These are phyloP conservation scores for Centruroides sculpturatus DNA, from an alignment of 1,140 invertebrate species.

Conservation along the genomic window DNA sequence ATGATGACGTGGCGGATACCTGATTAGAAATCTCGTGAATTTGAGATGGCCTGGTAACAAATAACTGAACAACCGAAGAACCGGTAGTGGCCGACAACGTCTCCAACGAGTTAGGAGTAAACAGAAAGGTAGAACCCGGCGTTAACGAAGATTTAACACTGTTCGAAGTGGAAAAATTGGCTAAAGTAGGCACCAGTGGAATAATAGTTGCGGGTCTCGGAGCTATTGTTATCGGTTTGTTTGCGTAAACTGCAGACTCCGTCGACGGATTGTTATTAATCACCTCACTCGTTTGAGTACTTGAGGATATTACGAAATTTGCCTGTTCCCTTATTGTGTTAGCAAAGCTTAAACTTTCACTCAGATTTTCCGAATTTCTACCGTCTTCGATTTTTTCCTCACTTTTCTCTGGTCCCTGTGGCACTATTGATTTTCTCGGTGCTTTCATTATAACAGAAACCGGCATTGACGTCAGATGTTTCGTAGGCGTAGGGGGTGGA, in stretches of 20 bases:
- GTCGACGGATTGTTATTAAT: too few relatives aligned
- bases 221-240: too few relatives aligned
- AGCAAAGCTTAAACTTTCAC: constrained; percentile 9
- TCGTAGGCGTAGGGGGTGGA: constrained; percentile 33
- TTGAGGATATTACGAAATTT: constrained; percentile 8
- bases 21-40: neutral
- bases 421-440: constrained; percentile 17
- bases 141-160: neutral
- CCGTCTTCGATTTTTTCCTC: too few relatives aligned
- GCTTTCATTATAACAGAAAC: constrained; percentile 65
- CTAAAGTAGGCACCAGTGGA: too few relatives aligned
- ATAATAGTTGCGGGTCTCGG: too few relatives aligned
- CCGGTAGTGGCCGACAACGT: neutral
- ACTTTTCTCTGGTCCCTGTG: neutral
- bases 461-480: constrained; percentile 26
- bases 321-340: constrained; percentile 23
- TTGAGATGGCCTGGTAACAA: constrained; percentile 13
- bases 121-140: neutral
- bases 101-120: too few relatives aligned
- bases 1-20: neutral
- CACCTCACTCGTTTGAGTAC: neutral
- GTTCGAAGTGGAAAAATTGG: too few relatives aligned
- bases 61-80: constrained; percentile 6
- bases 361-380: constrained; percentile 11
- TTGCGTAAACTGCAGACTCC: neutral